These are phyloP conservation scores for Muricea muricata DNA, from an alignment of 92 coral and sea anemone genomes.

Conservation along the genomic window DNA sequence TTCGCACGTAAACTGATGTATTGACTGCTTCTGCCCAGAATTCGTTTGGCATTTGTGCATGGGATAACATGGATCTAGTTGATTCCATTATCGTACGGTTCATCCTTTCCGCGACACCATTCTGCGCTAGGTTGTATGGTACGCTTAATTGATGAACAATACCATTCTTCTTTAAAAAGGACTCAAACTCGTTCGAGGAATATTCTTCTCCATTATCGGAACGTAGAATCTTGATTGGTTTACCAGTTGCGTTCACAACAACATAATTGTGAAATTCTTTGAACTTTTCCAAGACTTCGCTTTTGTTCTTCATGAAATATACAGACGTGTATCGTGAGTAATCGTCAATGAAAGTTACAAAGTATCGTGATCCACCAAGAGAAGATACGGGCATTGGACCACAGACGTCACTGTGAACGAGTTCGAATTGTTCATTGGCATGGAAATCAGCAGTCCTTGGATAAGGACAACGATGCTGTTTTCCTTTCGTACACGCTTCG, in stretches of 20 bases:
- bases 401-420: neutral
- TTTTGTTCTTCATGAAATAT: too few relatives aligned
- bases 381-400: too few relatives aligned
- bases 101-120: constrained; percentile 38
- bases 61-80: neutral
- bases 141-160: too few relatives aligned
- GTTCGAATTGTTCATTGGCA: neutral
- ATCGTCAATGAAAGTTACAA: neutral
- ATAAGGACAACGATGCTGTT: neutral
- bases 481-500: neutral
- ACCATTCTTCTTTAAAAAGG: too few relatives aligned
- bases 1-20: too few relatives aligned
- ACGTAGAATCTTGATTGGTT: neutral
- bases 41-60: constrained; percentile 10
- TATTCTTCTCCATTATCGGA: constrained; percentile 1
- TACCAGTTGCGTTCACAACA: neutral
- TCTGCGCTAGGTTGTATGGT: too few relatives aligned
- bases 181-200: neutral
- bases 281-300: too few relatives aligned
- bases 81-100: too few relatives aligned
- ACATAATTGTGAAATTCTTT: neutral
- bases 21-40: too few relatives aligned
- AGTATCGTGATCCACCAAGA: neutral
- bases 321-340: too few relatives aligned
- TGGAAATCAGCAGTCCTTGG: too few relatives aligned